A percentile compares a stretch with the other conserved stretches of the same genome.
phyloP scores from a whole-genome alignment of 2,888 invertebrate genomes.

The Lampropteryx suffumata region DNA sequence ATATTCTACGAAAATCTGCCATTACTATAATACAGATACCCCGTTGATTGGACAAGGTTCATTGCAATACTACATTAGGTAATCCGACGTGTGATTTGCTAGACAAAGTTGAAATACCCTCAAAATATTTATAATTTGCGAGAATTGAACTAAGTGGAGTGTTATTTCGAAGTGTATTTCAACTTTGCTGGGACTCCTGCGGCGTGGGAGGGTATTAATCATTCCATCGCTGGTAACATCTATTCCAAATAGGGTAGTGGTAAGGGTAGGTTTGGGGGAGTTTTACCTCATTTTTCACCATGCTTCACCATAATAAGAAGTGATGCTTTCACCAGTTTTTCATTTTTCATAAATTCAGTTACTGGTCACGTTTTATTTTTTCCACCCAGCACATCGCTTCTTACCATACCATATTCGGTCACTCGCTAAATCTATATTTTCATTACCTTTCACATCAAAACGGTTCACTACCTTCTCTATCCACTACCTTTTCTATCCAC shows the following conservation, averaged over 20 bases:
- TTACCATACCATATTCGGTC: no score
- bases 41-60: slow-evolving; percentile 19
- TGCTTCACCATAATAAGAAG: no score
- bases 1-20: slow-evolving; percentile 29
- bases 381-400: no score
- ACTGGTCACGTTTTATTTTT: no score
- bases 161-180: slow-evolving; percentile 30
- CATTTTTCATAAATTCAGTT: no score
- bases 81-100: slow-evolving; percentile 44
- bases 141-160: slow-evolving; percentile 37
- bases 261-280: no score
- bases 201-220: slow-evolving; percentile 31
- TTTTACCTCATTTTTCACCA: no score
- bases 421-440: no score
- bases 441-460: no score
- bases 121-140: slow-evolving; percentile 25
- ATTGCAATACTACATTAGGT: slow-evolving; percentile 6
- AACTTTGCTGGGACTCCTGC: slow-evolving; percentile 36
- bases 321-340: no score
- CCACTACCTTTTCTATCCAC: no score
- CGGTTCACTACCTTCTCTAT: no score
- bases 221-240: slow-evolving; percentile 5
- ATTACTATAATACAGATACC: slow-evolving; percentile 22
- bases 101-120: slow-evolving; percentile 32
- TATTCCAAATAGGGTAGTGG: background rate